Evolutionary conservation across 2,113 vertebrate genomes (phyloP).

Genomic region (Gnathonemus echidnorhynchus): DNA sequence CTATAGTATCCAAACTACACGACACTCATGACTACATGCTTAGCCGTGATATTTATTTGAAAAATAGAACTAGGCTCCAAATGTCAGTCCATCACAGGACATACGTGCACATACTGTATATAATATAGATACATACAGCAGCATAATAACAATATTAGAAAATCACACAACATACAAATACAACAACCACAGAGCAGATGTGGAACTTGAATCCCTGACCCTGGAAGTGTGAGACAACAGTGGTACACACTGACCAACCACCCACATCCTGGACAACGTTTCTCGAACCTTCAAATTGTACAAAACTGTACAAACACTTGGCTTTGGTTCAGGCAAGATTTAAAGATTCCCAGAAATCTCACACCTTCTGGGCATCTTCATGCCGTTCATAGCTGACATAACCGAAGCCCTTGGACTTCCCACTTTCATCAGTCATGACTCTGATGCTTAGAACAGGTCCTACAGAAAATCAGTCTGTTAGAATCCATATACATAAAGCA

Average conservation of each 20-base stretch:
- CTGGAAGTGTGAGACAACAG: not conserved
- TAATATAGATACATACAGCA: too few species aligned
- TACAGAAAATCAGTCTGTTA: constrained; percentile 31
- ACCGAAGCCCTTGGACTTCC: constrained; percentile 96
- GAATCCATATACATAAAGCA: not conserved
- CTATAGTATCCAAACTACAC: not conserved
- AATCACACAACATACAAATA: too few species aligned
- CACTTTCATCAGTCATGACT: constrained; percentile 92
- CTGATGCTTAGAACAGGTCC: constrained; percentile 90
- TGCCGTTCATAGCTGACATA: constrained; percentile 98
- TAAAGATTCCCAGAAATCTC: not conserved
- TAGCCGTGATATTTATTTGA: not conserved
- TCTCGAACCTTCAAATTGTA: not conserved
- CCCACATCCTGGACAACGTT: not conserved
- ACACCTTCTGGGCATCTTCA: constrained; percentile 92
- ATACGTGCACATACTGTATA: too few species aligned
- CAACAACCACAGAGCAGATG: not conserved
- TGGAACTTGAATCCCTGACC: not conserved
- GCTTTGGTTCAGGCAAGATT: too few species aligned
- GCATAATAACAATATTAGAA: too few species aligned
- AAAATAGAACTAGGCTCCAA: not conserved
- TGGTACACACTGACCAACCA: not conserved
- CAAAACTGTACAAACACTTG: not conserved
- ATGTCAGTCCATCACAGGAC: too few species aligned
- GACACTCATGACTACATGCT: too few species aligned